Percentiles rank a stretch among this genome's conserved stretches.
These are phyloP conservation scores for Pseudomyrmex dendroicus DNA, from an alignment of 1,140 invertebrate genomes.

Conservation along the genomic window DNA sequence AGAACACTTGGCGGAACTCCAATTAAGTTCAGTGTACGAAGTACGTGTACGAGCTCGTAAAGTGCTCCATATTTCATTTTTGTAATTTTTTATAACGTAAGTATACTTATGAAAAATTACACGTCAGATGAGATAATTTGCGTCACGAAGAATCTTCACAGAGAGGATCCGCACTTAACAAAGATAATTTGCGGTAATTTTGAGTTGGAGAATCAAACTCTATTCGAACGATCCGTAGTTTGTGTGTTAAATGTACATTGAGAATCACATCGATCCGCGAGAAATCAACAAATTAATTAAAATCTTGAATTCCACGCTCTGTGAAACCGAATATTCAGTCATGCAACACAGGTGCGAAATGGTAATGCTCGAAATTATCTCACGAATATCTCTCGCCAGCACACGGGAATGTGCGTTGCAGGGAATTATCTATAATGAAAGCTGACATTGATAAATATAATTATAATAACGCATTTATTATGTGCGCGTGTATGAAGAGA, in stretches of 20 bases:
- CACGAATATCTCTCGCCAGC: conserved; percentile 20
- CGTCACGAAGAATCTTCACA: background rate
- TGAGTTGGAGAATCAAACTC: background rate
- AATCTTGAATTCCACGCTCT: conserved; percentile 18
- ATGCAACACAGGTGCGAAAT: background rate
- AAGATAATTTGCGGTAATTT: background rate
- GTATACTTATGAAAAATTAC: background rate
- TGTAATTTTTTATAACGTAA: too few species aligned
- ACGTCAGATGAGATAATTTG: background rate
- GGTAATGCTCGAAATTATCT: conserved; percentile 42
- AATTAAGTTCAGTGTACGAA: background rate
- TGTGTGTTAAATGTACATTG: background rate
- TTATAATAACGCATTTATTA: conserved; percentile 52
- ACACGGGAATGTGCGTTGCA: background rate
- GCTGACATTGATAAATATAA: conserved; percentile 60
- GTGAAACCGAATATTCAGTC: conserved; percentile 4
- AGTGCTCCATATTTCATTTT: too few species aligned
- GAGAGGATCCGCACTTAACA: background rate
- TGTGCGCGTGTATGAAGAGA: too few species aligned
- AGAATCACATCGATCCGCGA: background rate
- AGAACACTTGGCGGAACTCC: background rate
- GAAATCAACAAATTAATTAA: conserved; percentile 48
- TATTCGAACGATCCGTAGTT: too few species aligned
- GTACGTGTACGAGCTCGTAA: too few species aligned
- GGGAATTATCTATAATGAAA: conserved; percentile 37